phyloP scores from a whole-genome alignment of 2,888 invertebrate genomes.

The Poecilobothrus nobilitatus region DNA sequence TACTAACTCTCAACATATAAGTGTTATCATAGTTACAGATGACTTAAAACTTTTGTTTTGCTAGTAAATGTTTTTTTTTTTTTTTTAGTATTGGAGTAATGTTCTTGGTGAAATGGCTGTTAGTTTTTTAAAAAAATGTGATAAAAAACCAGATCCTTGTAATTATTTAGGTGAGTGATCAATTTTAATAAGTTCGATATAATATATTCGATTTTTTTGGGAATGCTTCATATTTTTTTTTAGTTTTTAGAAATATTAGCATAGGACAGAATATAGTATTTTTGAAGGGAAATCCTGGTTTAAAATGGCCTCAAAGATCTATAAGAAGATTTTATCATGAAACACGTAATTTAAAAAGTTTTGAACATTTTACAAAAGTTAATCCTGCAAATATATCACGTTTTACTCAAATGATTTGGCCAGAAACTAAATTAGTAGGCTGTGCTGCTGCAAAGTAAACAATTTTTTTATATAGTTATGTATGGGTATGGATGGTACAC shows the following conservation, averaged over 20 bases:
- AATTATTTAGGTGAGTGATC: slow-evolving; percentile 22
- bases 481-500: too few species aligned
- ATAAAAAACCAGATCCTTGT: slow-evolving; percentile 21
- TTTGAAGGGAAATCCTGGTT: slow-evolving; percentile 16
- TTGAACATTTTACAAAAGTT: slow-evolving; percentile 16
- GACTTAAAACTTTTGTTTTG: too few species aligned
- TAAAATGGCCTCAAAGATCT: slow-evolving; percentile 24
- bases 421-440: slow-evolving; percentile 27
- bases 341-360: slow-evolving; percentile 20
- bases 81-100: slow-evolving; percentile 26
- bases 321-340: slow-evolving; percentile 27
- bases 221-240: too few species aligned
- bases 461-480: not conserved
- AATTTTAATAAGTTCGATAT: too few species aligned
- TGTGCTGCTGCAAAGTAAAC: slow-evolving; percentile 25
- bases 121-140: slow-evolving; percentile 22
- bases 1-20: too few species aligned
- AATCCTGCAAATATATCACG: slow-evolving; percentile 13
- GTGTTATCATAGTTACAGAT: too few species aligned
- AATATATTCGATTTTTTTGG: too few species aligned
- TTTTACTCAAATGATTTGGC: slow-evolving; percentile 28
- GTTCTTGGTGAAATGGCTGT: slow-evolving; percentile 23
- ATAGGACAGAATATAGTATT: slow-evolving; percentile 24
- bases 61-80: too few species aligned
- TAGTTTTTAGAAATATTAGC: slow-evolving; percentile 17